These are phyloP conservation scores for Endotricha flammealis DNA, from an alignment of 2,888 invertebrate species.

Conservation along the genomic window DNA sequence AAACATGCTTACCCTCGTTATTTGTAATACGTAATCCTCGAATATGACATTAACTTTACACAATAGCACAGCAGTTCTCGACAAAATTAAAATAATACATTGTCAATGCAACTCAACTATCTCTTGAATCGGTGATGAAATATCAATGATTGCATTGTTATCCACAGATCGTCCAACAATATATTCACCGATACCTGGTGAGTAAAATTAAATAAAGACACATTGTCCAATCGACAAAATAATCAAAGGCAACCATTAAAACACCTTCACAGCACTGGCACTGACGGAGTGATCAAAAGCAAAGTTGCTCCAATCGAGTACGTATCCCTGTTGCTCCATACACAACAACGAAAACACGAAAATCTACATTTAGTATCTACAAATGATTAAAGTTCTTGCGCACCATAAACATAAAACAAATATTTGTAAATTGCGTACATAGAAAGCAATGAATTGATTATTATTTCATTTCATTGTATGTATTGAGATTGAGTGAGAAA, in stretches of 20 bases:
- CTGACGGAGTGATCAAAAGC: not conserved
- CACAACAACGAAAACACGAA: too few relatives aligned
- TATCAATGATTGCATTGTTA: slow-evolving; percentile 39
- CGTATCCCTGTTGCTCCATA: too few relatives aligned
- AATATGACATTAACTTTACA: slow-evolving; percentile 18
- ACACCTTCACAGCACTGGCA: slow-evolving; percentile 26
- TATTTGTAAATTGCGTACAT: too few relatives aligned
- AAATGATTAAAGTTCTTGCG: too few relatives aligned
- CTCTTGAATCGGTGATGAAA: slow-evolving; percentile 44
- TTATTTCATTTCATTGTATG: too few relatives aligned
- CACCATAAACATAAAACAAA: too few relatives aligned
- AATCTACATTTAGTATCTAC: too few relatives aligned
- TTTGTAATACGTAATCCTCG: slow-evolving; percentile 13
- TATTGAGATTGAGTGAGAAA: too few relatives aligned
- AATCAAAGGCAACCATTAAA: too few relatives aligned
- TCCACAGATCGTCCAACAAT: slow-evolving; percentile 21
- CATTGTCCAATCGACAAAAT: slow-evolving; percentile 43
- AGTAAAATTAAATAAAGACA: slow-evolving; percentile 27
- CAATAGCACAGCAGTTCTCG: slow-evolving; percentile 32
- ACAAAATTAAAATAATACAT: slow-evolving; percentile 38
- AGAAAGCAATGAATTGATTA: too few relatives aligned
- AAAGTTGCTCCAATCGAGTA: too few relatives aligned
- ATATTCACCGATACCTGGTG: slow-evolving; percentile 22
- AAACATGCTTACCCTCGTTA: slow-evolving; percentile 6
- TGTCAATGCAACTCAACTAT: slow-evolving; percentile 37